These are phyloP conservation scores for Drosophila neutralis DNA, from an alignment of 2,888 invertebrate species.

Conservation along the genomic window DNA sequence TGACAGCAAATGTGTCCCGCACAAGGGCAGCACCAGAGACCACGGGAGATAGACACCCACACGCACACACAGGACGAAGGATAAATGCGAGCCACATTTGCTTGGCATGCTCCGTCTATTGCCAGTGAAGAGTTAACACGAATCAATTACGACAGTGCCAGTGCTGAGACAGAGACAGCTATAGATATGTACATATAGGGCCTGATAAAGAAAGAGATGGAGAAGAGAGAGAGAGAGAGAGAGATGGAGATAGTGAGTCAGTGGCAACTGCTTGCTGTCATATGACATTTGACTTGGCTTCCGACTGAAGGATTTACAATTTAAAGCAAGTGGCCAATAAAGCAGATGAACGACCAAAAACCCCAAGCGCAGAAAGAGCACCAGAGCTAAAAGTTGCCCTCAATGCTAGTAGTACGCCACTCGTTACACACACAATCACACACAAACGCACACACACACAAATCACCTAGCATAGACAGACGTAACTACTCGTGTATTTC, in stretches of 20 bases:
- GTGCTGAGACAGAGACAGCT: constrained; percentile 26
- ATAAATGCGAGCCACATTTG: constrained; percentile 70
- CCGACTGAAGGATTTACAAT: constrained; percentile 75
- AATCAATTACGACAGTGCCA: constrained; percentile 73
- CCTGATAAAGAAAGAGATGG: constrained; percentile 7
- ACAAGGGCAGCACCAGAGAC: constrained; percentile 55
- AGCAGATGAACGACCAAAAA: constrained; percentile 73
- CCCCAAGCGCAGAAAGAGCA: constrained; percentile 44
- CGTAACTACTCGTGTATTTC: constrained; percentile 31
- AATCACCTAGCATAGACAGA: constrained; percentile 5
- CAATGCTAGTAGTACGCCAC: constrained; percentile 4
- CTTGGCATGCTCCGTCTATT: constrained; percentile 76
- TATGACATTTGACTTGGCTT: constrained; percentile 76
- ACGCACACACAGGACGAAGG: constrained; percentile 32
- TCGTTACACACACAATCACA: constrained; percentile 2
- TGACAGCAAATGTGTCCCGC: constrained; percentile 74
- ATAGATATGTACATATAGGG: not conserved
- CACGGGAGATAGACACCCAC: constrained; percentile 15
- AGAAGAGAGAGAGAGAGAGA: constrained; percentile 2
- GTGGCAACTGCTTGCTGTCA: constrained; percentile 64
- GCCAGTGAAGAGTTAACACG: constrained; percentile 79
- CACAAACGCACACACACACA: not conserved
- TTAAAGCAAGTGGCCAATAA: constrained; percentile 79
- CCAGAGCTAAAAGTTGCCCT: constrained; percentile 33
- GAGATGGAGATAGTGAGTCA: constrained; percentile 23